Evolutionary conservation across 2,113 vertebrate species (phyloP).

Genomic region (Gobiocypris rarus): DNA sequence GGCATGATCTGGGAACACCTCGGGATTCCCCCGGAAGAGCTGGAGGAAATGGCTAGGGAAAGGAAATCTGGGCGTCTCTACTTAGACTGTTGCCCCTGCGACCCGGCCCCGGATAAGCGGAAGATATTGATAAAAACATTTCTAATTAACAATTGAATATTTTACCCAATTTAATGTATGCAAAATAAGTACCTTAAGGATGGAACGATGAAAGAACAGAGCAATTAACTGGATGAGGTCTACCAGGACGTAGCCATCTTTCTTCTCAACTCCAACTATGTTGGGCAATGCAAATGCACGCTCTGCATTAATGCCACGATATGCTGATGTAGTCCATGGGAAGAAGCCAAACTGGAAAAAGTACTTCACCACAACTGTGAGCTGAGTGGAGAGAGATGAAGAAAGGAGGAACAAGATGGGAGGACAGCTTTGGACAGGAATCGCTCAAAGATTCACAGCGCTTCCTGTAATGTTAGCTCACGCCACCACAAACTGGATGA

Average conservation of each 20-base stretch:
- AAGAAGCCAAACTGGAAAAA: constrained; percentile 83
- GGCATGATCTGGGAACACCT: no score
- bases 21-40: no score
- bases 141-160: no score
- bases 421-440: not conserved
- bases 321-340: constrained; percentile 77
- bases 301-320: constrained; percentile 73
- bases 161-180: no score
- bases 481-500: no score
- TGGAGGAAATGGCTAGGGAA: no score
- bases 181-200: constrained; percentile 68
- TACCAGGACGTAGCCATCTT: constrained; percentile 68
- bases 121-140: no score
- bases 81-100: no score
- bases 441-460: no score
- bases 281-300: constrained; percentile 79
- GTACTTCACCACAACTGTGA: constrained; percentile 81
- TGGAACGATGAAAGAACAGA: constrained; percentile 76
- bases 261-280: constrained; percentile 76
- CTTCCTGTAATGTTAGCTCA: no score
- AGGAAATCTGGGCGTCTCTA: no score
- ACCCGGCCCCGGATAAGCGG: no score
- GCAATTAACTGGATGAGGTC: constrained; percentile 77
- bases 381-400: constrained; percentile 61
- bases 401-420: not conserved